Base-by-base conservation (phyloP, 2,797 vertebrate species). In the Emydoidea blandingii region DNA sequence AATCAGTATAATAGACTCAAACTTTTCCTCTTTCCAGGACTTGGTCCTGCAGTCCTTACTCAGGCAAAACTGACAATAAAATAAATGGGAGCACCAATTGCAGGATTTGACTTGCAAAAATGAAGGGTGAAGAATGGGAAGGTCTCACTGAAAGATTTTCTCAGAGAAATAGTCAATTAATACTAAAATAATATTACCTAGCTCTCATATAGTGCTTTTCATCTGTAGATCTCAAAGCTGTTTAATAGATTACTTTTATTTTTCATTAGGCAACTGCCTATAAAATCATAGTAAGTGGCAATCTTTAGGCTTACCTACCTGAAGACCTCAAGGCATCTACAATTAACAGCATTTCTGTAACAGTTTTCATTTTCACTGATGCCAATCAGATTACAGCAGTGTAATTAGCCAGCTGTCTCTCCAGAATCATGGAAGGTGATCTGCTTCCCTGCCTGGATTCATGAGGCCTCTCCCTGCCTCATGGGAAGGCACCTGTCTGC, bases 161-260 rank as follows among this genome's bases (percentile, higher is more conserved):
- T 72, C 37, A 44, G n/a, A 74, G 37, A 74, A 74, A 44, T 74
- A 74, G 19, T 74, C 41, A 74, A 44, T 6, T 74, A 74, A 44
- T 74, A 74, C 44, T 74, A 2, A 93, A 62, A 83, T 83, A 93
- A 27, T 79, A 72, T 6, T 23, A 21, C 25, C 50, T 79, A 29
- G 53, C 53, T 95, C 50, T 25, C 1, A 1, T 47, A 50, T 10
- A 83, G 53, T 34, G 50, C 23, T 80, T 91, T 95, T 91, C 78
- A 84, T 8, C n/a, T 81, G 83, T 1, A 72, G 49, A 79, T 96
- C 62, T 90, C 53, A 52, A 81, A 92, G 31, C 81, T 82, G 56
- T 93, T 95, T 83, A 57, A 76, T 5, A 95, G 37, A 88, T 14
- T 15, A 14, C 54, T 94, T 90, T 86, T 1, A 5, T 8, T 34